Base-by-base conservation (phyloP, 2,888 invertebrate species). In the Ceraclea dissimilis region DNA sequence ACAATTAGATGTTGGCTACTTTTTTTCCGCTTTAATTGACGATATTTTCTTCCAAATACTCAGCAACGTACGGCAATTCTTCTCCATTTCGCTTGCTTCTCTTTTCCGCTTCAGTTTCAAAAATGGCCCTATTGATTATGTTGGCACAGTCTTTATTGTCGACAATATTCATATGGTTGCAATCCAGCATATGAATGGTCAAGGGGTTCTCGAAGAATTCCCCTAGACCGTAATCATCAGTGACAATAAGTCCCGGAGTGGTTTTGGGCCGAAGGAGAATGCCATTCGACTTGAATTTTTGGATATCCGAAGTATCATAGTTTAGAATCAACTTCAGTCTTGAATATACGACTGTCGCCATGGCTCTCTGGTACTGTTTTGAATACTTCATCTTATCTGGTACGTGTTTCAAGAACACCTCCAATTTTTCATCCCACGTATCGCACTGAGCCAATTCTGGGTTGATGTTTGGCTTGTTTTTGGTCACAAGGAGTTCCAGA, bases 111-210 rank as follows among this genome's bases (percentile, higher is more conserved):
- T 39, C 39, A 13, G 16, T 39, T 13, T 58, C 60, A 2, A 46
- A 56, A 17, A 76, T 51, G 11, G 68, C 59, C 56, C 69, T 73
- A 60, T 85, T 86, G 48, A 87, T 83, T 31, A 84, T 76, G 63
- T 84, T 78, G 0, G 83, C 79, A 51, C 83, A 71, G 63, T 80
- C 80, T 50, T 79, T 74, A 64, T 83, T 85, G 13, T 86, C 82
- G 63, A 89, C 66, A 64, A 90, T 85, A 44, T 82, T 81, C 0
- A 79, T 68, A 65, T 90, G 90, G 66, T 85, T 85, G 8, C 89
- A 90, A 65, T 87, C 85, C n/a, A 86, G 72, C 49, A 76, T 79
- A 63, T 82, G 79, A 0, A 88, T 72, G 1, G 77, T 76, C 0
- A 87, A 76, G 2, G 74, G 74, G 0, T 76, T 74, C 20, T 77